Conservation (phyloP, 92 coral and sea anemone genomes). For the Parazoanthus swiftii region DNA sequence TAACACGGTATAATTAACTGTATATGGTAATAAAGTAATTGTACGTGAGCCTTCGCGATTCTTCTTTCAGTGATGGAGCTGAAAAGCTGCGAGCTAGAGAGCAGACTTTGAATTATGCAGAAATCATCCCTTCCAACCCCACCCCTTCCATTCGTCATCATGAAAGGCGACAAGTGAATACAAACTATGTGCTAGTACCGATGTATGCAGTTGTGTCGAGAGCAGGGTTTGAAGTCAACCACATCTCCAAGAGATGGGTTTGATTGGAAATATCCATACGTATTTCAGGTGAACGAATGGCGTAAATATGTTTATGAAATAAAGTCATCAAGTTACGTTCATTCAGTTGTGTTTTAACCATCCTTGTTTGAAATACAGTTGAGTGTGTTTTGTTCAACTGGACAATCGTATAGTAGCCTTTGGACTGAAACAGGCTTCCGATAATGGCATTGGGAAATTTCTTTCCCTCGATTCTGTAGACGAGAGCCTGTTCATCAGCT, state of each 20-base stretch:
- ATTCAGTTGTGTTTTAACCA: no score
- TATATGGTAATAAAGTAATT: neutral
- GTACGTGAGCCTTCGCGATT: neutral
- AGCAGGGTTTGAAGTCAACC: neutral
- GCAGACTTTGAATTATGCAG: neutral
- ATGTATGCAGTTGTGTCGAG: neutral
- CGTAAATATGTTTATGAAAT: neutral
- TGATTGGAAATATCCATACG: neutral
- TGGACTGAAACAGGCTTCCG: no score
- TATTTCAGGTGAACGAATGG: neutral
- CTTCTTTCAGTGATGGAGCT: neutral
- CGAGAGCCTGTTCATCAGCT: no score
- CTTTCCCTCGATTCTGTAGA: no score
- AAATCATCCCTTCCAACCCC: no score
- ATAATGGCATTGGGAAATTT: no score
- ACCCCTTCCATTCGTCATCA: neutral
- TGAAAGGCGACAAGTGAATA: neutral
- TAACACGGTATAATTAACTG: neutral
- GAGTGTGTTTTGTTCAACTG: no score
- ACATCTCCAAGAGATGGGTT: neutral
- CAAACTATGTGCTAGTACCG: no score
- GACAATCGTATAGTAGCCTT: no score
- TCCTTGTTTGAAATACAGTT: no score
- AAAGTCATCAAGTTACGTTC: neutral
- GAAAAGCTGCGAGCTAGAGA: neutral